A percentile compares a stretch with the other conserved stretches of the same genome.
Evolutionary conservation across 2,888 invertebrate genomes (phyloP).

Genomic region (Xestia xanthographa): DNA sequence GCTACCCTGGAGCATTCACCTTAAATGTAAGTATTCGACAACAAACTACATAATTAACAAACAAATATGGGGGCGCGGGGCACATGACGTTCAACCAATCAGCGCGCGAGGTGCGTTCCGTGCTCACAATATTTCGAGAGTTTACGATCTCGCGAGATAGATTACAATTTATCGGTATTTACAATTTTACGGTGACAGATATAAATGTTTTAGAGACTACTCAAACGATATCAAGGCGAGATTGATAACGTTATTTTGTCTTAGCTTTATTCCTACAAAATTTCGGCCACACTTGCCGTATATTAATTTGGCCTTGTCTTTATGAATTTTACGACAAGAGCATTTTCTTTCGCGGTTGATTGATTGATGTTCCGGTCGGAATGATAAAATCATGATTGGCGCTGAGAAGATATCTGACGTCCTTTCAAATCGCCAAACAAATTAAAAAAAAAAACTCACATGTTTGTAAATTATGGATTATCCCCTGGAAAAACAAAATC

Average conservation of each 20-base stretch:
- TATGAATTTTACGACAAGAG: not conserved
- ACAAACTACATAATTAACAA: too few relatives aligned
- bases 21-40: too few relatives aligned
- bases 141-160: too few relatives aligned
- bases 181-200: not conserved
- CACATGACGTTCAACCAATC: too few relatives aligned
- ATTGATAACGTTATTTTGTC: not conserved
- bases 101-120: too few relatives aligned
- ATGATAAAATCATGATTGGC: not conserved
- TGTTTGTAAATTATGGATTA: not conserved
- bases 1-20: too few relatives aligned
- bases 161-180: too few relatives aligned
- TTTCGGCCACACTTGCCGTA: too few relatives aligned
- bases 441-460: not conserved
- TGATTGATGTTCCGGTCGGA: not conserved
- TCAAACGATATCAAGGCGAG: not conserved
- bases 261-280: not conserved
- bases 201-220: not conserved
- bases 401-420: too few relatives aligned
- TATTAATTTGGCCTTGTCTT: not conserved
- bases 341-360: not conserved
- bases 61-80: too few relatives aligned
- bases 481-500: not conserved
- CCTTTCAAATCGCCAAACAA: not conserved
- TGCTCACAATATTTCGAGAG: too few relatives aligned